Percentiles rank a stretch among this genome's conserved stretches.
These are phyloP conservation scores for Physella acuta DNA, from an alignment of 1,140 invertebrate genomes.

Conservation along the genomic window DNA sequence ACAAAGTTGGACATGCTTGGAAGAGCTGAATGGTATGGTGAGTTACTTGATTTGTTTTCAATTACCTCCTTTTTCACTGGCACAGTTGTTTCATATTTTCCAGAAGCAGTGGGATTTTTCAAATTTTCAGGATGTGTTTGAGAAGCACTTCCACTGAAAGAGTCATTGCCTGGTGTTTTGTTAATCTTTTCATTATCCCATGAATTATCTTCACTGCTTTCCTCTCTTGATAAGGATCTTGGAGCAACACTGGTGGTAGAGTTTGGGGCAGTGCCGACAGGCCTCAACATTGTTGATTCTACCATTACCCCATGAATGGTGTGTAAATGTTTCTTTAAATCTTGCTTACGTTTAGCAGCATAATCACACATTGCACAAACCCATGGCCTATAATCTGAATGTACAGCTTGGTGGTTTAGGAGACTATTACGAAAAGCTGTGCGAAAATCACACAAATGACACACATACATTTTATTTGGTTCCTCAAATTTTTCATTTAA, in stretches of 20 bases:
- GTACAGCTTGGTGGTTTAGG: conserved; percentile 37
- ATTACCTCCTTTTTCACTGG: not conserved
- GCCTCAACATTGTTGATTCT: conserved; percentile 27
- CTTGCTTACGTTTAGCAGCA: conserved; percentile 38
- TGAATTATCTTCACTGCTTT: conserved; percentile 10
- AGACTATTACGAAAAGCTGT: conserved; percentile 35
- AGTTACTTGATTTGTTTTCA: not conserved
- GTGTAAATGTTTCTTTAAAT: conserved; percentile 39
- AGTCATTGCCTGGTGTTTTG: not conserved
- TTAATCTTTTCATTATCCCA: conserved; percentile 4
- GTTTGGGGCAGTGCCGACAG: not conserved
- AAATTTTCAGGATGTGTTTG: too few species aligned
- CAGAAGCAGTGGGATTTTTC: too few species aligned
- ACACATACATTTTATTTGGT: conserved; percentile 28
- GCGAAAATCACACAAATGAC: conserved; percentile 33
- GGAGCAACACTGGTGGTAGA: not conserved
- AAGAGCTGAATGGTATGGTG: not conserved
- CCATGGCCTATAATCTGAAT: conserved; percentile 36
- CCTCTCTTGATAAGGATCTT: not conserved
- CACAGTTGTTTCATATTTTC: not conserved
- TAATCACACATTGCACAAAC: conserved; percentile 38
- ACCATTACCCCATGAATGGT: conserved; percentile 33
- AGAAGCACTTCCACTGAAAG: too few species aligned
- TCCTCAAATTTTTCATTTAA: conserved; percentile 6
- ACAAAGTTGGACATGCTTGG: conserved; percentile 12